Base-by-base conservation (phyloP, 1,140 invertebrate genomes). In the Cydia amplana region DNA sequence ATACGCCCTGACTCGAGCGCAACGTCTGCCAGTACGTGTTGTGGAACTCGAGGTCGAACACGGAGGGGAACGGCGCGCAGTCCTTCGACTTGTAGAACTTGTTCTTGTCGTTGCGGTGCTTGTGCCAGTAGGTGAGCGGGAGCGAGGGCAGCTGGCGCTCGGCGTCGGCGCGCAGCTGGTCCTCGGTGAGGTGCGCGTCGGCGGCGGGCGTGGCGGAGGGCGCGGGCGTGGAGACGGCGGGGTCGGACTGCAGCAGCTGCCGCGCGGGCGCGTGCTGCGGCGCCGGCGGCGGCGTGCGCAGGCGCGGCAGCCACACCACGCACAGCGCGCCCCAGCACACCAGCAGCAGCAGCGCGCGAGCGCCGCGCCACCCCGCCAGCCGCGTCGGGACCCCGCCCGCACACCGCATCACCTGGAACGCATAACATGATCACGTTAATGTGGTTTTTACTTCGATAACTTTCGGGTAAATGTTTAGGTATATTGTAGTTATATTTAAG, bases 11-110 rank as follows among this genome's bases (percentile, higher is more conserved):
- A 36, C 94, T 95, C 7, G 96, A 96, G 77, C 94, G 94, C 80
- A 98, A 80, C 12, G 95, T 96, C 88, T 98, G 97, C 97, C 97
- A 98, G 87, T 98, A 98, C 7, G 97, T 95, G 86, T 98, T 98
- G 90, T 98, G 98, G 93, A 97, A 98, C 87, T 98, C 96, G 73
- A 98, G 93, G 79, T 98, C 97, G 85, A 96, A 97, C 67, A 98
- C 95, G 65, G 95, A 97, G 0, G 98, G 97, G 85, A 97, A 98
- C 28, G 94, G 94, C 75, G 96, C 96, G 89, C 96, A 98, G 72
- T 95, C 95, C 74, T 95, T 95, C 84, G 96, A 96, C 75, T 96
- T 95, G 77, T 95, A 95, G 85, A 94, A 96, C 77, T 95, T 95
- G 79, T 87, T 85, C 79, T 95, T 94, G 92, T 96, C 94, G 82